These are phyloP conservation scores for Eptesicus fuscus DNA, from an alignment of 2,113 vertebrate genomes.

Conservation along the genomic window DNA sequence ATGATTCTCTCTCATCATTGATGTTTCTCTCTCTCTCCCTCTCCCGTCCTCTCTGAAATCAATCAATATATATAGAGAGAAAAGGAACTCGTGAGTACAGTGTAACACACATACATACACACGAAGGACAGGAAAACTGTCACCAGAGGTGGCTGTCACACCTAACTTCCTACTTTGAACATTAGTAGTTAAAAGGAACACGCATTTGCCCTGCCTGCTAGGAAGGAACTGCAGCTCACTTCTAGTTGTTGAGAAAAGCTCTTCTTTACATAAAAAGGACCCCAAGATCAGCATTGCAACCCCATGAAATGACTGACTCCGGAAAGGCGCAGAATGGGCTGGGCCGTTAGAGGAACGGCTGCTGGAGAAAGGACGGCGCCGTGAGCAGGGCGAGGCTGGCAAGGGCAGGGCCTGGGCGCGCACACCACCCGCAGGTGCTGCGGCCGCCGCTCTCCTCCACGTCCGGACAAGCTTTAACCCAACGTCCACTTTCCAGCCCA, in stretches of 20 bases:
- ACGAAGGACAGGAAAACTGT: background rate
- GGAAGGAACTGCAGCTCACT: background rate
- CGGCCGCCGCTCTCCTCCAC: background rate
- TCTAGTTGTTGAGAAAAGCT: background rate
- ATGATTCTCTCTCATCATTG: too few relatives aligned
- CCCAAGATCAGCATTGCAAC: background rate
- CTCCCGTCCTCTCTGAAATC: too few relatives aligned
- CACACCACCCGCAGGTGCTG: background rate
- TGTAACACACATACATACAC: background rate
- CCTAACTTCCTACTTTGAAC: background rate
- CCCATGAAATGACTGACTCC: background rate
- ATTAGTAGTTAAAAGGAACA: background rate
- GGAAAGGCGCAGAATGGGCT: background rate
- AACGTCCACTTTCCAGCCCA: background rate
- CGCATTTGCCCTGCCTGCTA: background rate
- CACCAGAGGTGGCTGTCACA: background rate
- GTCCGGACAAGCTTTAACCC: background rate
- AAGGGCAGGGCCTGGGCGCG: background rate
- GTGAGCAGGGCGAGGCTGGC: background rate
- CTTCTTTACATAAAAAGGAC: background rate
- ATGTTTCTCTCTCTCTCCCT: too few relatives aligned
- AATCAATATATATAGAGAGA: too few relatives aligned
- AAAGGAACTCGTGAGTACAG: background rate
- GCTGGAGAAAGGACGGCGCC: background rate
- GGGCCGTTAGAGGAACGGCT: background rate